Percentiles rank a stretch among this genome's conserved stretches.
phyloP scores from a whole-genome alignment of 2,797 vertebrate species.

The Syngnathus acus region DNA sequence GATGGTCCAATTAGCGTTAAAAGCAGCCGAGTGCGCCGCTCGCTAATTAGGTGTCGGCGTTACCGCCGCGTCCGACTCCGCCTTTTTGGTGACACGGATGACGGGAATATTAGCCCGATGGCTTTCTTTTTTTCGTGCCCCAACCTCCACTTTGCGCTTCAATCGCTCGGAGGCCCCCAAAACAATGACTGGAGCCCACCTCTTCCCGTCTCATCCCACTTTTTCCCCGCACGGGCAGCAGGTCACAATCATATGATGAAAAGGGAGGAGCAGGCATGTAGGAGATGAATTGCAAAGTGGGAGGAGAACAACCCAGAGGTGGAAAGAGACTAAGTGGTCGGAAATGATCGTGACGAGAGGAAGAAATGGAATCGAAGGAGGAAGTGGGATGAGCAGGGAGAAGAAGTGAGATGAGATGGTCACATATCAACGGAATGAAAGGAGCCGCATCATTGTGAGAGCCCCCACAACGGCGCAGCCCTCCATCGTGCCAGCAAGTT shows the following conservation, averaged over 20 bases:
- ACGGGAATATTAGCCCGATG: constrained; percentile 82
- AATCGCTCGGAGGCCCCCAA: constrained; percentile 50
- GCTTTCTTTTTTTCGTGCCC: constrained; percentile 69
- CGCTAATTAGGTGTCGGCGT: constrained; percentile 98
- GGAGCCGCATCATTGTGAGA: too few species aligned
- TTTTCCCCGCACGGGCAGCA: neutral
- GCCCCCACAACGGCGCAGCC: too few species aligned
- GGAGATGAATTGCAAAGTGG: neutral
- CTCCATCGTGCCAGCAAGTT: too few species aligned
- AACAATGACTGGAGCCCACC: constrained; percentile 7
- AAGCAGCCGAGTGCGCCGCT: constrained; percentile 92
- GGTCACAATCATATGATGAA: constrained; percentile 23
- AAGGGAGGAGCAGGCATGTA: neutral
- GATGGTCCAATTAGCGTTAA: constrained; percentile 99
- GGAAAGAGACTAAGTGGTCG: too few species aligned
- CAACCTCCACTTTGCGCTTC: constrained; percentile 58
- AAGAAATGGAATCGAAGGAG: too few species aligned
- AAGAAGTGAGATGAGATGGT: too few species aligned
- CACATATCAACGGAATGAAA: too few species aligned
- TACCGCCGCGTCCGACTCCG: constrained; percentile 66
- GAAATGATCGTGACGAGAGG: too few species aligned
- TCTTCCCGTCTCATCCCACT: constrained; percentile 8
- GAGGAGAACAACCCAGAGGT: neutral
- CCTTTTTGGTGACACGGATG: constrained; percentile 76
- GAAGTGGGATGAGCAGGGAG: too few species aligned